Percentiles rank a stretch among this genome's conserved stretches.
These are phyloP conservation scores for Drosophila kikkawai DNA, from an alignment of 1,140 invertebrate species.

Conservation along the genomic window DNA sequence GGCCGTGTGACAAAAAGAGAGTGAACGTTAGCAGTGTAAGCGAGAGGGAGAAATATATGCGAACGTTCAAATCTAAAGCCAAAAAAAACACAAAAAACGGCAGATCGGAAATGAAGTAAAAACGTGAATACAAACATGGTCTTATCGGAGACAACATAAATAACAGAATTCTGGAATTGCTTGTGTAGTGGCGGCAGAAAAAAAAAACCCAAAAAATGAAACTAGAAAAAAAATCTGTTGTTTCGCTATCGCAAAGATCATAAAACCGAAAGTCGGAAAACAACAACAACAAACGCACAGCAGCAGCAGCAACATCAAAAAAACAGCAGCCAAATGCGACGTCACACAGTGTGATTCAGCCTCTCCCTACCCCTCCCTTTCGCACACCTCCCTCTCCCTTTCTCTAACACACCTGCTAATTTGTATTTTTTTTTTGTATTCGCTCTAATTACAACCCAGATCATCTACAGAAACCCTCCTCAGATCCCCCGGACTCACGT, in stretches of 20 bases:
- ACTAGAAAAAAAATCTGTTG: slow-evolving; percentile 32
- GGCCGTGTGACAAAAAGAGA: background rate
- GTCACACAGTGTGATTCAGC: slow-evolving; percentile 43
- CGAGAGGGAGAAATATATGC: slow-evolving; percentile 6
- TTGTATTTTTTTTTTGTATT: slow-evolving; percentile 38
- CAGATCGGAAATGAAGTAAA: slow-evolving; percentile 63
- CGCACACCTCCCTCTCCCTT: background rate
- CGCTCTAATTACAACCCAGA: slow-evolving; percentile 67
- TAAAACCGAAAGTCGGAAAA: slow-evolving; percentile 46
- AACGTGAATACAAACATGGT: slow-evolving; percentile 39
- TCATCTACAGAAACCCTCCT: slow-evolving; percentile 31
- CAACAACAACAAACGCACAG: slow-evolving; percentile 5
- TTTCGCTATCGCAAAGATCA: slow-evolving; percentile 40
- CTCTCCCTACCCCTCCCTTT: slow-evolving; percentile 7
- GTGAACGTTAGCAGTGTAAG: slow-evolving; percentile 8
- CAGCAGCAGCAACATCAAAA: slow-evolving; percentile 7
- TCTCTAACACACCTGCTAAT: slow-evolving; percentile 57
- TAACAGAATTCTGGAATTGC: slow-evolving; percentile 50
- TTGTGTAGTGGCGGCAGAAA: slow-evolving; percentile 3
- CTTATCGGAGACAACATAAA: slow-evolving; percentile 69
- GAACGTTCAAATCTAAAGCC: slow-evolving; percentile 39
- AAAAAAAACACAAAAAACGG: slow-evolving; percentile 23
- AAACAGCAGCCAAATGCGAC: slow-evolving; percentile 27
- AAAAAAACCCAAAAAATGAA: background rate
- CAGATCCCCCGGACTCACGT: slow-evolving; percentile 12